Base-by-base conservation (phyloP, 2,113 vertebrate genomes). In the Amphiprion ocellaris region DNA sequence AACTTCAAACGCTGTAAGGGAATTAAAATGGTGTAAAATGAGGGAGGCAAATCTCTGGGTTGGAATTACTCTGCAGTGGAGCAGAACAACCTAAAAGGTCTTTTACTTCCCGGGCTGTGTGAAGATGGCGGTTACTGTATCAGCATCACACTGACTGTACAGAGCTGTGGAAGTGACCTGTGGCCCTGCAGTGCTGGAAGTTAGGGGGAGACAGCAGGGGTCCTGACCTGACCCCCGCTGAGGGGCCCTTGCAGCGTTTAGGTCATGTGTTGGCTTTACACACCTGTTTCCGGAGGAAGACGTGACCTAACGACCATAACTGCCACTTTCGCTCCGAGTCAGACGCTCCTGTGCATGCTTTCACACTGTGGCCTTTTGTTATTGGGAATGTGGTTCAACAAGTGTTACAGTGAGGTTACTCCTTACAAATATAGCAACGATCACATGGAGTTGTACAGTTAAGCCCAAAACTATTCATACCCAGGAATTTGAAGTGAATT, bases 271-370 rank as follows among this genome's bases (percentile, higher is more conserved):
- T 46, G 61, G 64, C 52, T 69, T 66, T 37, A 64, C 53, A 28
- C 86, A 82, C 69, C 76, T 86, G 77, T 79, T 79, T 72, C 74
- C 47, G 15, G 39, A 64, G 33, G 26, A 54, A 54, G 56, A 65
- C 50, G 24, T 74, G 80, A 77, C 73, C 65, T 30, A 12, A 52
- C 21, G 3, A 28, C 64, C 68, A 64, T 47, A 79, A 24, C 62
- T 81, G 60, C 52, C 61, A 82, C 61, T 70, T 82, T 60, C 67
- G 49, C 47, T 59, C 44, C 14, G 1, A 37, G 33, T 37, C 33
- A 37, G 33, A 37, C 9, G 33, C 33, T 66, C 3, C 41, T 47
- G 37, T 24, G 21, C 60, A 9, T 74, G 76, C 47, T 66, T 50
- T 65, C 64, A 60, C 15, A 10, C 53, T 24, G 39, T 19, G 14